Evolutionary conservation across 1,140 invertebrate genomes (phyloP), one percentile per base, ranked within the genome.

Genomic region (Aphelinus certus): DNA sequence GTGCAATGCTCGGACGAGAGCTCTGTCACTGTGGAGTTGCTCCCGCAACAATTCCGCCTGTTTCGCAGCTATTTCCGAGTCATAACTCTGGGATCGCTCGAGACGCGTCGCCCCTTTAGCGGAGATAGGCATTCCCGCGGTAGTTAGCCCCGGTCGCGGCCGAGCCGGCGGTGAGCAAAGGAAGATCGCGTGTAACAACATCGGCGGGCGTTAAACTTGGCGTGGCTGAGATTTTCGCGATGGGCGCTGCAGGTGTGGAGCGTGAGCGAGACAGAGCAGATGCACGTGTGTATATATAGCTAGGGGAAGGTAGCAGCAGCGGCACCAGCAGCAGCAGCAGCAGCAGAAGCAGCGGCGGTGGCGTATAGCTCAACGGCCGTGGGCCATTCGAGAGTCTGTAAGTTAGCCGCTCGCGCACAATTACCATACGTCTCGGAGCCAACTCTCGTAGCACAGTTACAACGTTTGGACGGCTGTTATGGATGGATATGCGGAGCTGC

Each of bases 381-480:
- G 74, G 82, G 84, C 84, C 78, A 81, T 83, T 82, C 73, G 51
- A 42, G 56, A 51, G 64, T 62, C 81, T 82, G 83, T 84, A 85
- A 84, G 81, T 85, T 84, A 83, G 81, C 84, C 79, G 79, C 76
- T 83, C 80, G 79, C 78, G 80, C 83, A 83, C 83, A 86, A 84
- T 85, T 84, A 85, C 83, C 84, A 83, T 84, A 83, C 81, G 84
- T 83, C 83, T 84, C 81, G 76, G 76, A 73, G 26, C 71, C 80
- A 81, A 79, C 79, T 74, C 56, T 79, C 73, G 65, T 56, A 73
- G 71, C 79, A 78, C 78, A 77, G 81, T 82, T 83, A 81, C 78
- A 79, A 75, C 76, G 77, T 83, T 83, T 79, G 73, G 79, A 80
- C 79, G 80, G 78, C 73, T 78, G 79, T 84, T 84, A 82, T 77